Evolutionary conservation across 92 coral and sea anemone genomes (phyloP).

Genomic region (Epizoanthus illoricatus): DNA sequence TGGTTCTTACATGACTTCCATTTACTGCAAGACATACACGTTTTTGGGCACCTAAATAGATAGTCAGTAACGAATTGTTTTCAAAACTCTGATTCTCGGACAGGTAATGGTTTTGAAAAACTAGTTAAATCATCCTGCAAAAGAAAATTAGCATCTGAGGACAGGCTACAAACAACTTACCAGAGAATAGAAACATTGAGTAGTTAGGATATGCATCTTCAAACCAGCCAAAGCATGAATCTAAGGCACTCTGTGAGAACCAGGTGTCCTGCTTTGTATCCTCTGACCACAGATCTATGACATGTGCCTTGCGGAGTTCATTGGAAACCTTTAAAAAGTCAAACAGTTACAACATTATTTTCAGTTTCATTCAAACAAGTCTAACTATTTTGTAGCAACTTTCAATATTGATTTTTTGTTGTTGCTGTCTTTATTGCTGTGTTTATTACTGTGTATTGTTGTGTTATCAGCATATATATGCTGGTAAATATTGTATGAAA

Average conservation of each 20-base stretch:
- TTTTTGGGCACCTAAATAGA: too few species aligned
- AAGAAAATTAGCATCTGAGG: too few species aligned
- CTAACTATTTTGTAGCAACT: too few species aligned
- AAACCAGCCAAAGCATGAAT: background rate
- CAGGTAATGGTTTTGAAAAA: too few species aligned
- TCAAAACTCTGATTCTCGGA: too few species aligned
- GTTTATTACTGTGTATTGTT: background rate
- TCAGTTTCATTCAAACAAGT: too few species aligned
- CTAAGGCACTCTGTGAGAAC: slow-evolving; percentile 4
- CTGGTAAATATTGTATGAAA: too few species aligned
- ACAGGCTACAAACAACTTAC: background rate
- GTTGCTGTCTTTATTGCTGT: background rate
- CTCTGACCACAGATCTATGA: background rate
- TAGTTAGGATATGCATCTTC: background rate
- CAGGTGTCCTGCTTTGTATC: slow-evolving; percentile 9
- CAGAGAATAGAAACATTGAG: background rate
- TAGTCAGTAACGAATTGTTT: too few species aligned
- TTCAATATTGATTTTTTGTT: background rate
- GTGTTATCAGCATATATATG: too few species aligned
- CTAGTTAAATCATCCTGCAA: too few species aligned
- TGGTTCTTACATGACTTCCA: too few species aligned
- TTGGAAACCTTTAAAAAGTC: background rate
- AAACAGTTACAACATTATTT: background rate
- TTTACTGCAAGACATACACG: too few species aligned
- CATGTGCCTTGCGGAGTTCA: background rate